These are phyloP conservation scores for Mayetiola destructor DNA, from an alignment of 2,888 invertebrate genomes.

Conservation along the genomic window DNA sequence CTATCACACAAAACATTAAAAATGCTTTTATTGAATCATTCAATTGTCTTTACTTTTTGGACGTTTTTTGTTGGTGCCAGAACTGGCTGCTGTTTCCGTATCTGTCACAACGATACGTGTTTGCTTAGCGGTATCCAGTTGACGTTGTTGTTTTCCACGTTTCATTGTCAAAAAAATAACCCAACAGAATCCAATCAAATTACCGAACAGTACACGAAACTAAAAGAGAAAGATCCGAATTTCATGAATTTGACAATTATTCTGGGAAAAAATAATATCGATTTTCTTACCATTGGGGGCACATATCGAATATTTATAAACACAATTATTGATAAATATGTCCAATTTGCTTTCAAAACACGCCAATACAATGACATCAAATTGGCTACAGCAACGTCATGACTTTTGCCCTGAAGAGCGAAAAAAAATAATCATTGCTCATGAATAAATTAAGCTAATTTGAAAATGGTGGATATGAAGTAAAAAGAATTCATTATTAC, in stretches of 20 bases:
- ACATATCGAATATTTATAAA: slow-evolving; percentile 58
- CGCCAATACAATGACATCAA: slow-evolving; percentile 48
- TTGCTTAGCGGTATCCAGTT: not conserved
- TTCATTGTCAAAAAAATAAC: slow-evolving; percentile 57
- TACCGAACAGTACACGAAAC: slow-evolving; percentile 59
- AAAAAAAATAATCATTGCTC: not conserved
- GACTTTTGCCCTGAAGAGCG: slow-evolving; percentile 45
- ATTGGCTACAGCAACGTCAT: slow-evolving; percentile 47
- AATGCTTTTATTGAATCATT: too few relatives aligned
- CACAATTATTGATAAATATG: slow-evolving; percentile 59
- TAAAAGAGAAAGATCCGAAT: slow-evolving; percentile 30
- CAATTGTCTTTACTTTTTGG: not conserved
- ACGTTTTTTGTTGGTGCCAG: not conserved
- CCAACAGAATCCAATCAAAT: slow-evolving; percentile 67
- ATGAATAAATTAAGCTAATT: not conserved
- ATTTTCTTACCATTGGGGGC: slow-evolving; percentile 64
- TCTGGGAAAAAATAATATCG: too few relatives aligned
- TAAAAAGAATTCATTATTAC: slow-evolving; percentile 24
- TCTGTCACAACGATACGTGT: slow-evolving; percentile 1
- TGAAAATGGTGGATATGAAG: not conserved
- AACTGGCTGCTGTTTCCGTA: not conserved
- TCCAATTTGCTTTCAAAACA: slow-evolving; percentile 57
- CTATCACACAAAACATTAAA: too few relatives aligned
- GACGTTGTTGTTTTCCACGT: slow-evolving; percentile 37
- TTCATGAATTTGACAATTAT: not conserved